Evolutionary conservation across 2,113 vertebrate species (phyloP).

Genomic region (Sus scrofa): DNA sequence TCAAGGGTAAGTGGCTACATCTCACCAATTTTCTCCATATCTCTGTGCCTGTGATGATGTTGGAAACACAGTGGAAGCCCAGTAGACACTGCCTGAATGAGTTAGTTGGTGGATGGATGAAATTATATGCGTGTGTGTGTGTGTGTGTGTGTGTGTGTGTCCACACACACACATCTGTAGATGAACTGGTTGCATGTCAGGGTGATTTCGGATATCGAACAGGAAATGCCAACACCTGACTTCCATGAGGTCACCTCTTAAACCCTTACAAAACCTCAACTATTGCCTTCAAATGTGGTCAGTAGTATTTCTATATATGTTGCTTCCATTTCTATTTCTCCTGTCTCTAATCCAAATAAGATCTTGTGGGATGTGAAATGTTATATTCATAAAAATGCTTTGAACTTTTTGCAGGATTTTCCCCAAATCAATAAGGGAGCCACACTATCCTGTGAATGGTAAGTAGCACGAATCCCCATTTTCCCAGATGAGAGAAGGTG

Average conservation of each 20-base stretch:
- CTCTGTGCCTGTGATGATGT: neutral
- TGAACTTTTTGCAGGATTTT: constrained; percentile 3
- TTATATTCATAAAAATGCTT: neutral
- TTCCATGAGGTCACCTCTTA: neutral
- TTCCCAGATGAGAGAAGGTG: neutral
- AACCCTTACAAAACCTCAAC: neutral
- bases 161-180: neutral
- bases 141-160: neutral
- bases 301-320: neutral
- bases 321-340: neutral
- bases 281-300: neutral
- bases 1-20: accelerated
- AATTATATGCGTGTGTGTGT: neutral
- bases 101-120: neutral
- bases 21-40: neutral
- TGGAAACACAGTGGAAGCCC: neutral
- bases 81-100: neutral
- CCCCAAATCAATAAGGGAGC: neutral
- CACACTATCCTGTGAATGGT: neutral
- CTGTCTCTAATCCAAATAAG: neutral
- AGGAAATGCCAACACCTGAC: neutral
- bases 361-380: neutral
- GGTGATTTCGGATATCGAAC: neutral
- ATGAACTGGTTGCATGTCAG: neutral
- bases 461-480: accelerated